Percentiles rank a stretch among this genome's conserved stretches.
phyloP scores from a whole-genome alignment of 2,797 vertebrate genomes.

The Pristis pectinata region DNA sequence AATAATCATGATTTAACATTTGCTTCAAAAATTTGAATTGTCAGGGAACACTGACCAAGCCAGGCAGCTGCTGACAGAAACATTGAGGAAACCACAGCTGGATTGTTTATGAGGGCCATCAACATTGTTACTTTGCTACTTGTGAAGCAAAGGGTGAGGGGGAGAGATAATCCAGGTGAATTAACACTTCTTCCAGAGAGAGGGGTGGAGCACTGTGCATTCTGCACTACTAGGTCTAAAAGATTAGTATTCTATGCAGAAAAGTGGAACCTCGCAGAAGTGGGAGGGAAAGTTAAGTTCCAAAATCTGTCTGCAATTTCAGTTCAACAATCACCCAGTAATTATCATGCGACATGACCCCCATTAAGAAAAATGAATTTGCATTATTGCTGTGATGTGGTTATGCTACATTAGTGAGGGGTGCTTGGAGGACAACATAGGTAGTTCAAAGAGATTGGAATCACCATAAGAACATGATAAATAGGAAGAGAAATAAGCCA shows the following conservation, averaged over 20 bases:
- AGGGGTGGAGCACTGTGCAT: not conserved
- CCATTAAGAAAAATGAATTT: not conserved
- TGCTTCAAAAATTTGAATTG: not conserved
- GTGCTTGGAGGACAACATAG: not conserved
- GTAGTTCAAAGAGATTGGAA: not conserved
- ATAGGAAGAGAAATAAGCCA: too few relatives aligned
- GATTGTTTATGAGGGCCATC: not conserved
- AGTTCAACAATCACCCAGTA: not conserved
- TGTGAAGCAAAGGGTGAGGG: not conserved
- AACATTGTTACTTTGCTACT: not conserved
- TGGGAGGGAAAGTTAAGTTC: not conserved
- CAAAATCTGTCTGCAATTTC: not conserved
- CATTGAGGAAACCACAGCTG: not conserved
- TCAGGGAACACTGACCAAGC: not conserved
- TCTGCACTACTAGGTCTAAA: not conserved
- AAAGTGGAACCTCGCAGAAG: not conserved
- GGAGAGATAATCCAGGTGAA: not conserved
- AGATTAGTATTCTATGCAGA: not conserved
- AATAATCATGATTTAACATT: not conserved
- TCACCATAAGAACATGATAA: too few relatives aligned
- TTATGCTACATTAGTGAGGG: not conserved
- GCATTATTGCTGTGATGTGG: not conserved
- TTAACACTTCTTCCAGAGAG: not conserved
- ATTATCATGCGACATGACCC: not conserved
- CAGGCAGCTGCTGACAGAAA: not conserved